These are phyloP conservation scores for Neostethus bicornis DNA, from an alignment of 2,797 vertebrate genomes.

Conservation along the genomic window DNA sequence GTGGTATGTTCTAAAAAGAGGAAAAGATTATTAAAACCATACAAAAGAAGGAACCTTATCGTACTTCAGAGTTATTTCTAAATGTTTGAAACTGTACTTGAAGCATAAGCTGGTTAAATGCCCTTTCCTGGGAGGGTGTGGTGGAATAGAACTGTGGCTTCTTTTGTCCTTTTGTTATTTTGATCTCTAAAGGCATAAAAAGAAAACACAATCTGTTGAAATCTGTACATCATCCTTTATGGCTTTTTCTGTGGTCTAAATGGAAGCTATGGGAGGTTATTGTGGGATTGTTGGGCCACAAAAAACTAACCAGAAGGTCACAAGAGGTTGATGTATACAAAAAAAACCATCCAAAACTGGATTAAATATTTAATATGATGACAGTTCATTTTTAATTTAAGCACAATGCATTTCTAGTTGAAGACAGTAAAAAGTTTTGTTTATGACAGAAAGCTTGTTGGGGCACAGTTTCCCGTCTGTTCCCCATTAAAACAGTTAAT, in stretches of 20 bases:
- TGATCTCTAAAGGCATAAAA: conserved; percentile 39
- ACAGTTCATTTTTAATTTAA: conserved; percentile 7
- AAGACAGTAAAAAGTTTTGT: conserved; percentile 24
- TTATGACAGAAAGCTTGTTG: conserved; percentile 26
- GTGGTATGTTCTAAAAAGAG: neutral
- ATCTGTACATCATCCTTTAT: conserved; percentile 15
- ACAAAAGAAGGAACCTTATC: neutral
- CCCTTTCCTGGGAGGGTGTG: conserved; percentile 66
- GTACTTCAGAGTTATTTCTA: neutral
- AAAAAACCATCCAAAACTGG: conserved; percentile 6
- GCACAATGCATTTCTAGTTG: conserved; percentile 7
- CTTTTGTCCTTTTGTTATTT: conserved; percentile 63
- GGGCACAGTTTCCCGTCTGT: conserved; percentile 11
- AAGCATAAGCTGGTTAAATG: conserved; percentile 31
- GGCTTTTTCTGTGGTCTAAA: conserved; percentile 31
- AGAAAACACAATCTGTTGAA: conserved; percentile 33
- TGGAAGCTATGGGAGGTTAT: conserved; percentile 1
- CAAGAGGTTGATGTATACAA: neutral
- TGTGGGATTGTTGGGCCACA: neutral
- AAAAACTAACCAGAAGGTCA: neutral
- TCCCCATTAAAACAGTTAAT: conserved; percentile 24
- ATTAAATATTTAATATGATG: conserved; percentile 31
- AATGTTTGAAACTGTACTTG: conserved; percentile 28
- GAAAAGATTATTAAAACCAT: neutral
- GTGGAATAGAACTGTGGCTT: conserved; percentile 45